A percentile compares a stretch with the other conserved stretches of the same genome.
phyloP scores from a whole-genome alignment of 2,888 invertebrate genomes.

The Trissoscelio sp. region DNA sequence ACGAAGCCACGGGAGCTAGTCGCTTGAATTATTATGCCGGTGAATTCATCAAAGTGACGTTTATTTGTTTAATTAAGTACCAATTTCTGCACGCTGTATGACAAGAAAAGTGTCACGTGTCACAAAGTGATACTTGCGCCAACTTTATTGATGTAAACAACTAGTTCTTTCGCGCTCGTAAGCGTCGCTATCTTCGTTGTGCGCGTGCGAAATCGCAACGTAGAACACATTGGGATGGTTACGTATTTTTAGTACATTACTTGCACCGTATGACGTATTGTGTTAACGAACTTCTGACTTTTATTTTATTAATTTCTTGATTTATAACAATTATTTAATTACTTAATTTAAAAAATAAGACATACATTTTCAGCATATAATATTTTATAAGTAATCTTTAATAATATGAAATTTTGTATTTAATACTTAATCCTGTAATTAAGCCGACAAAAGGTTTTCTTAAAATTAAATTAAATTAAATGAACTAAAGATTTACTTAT shows the following conservation, averaged over 20 bases:
- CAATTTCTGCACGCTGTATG: conserved; percentile 51
- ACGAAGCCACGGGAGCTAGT: conserved; percentile 44
- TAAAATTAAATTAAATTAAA: too few species aligned
- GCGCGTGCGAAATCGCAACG: conserved; percentile 9
- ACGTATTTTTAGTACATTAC: conserved; percentile 79
- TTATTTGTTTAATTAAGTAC: conserved; percentile 60
- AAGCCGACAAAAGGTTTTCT: too few species aligned
- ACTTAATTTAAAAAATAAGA: too few species aligned
- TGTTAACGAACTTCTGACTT: too few species aligned
- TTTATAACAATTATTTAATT: too few species aligned
- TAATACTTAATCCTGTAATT: too few species aligned
- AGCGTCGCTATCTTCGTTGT: background rate
- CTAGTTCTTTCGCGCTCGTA: conserved; percentile 40
- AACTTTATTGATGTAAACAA: conserved; percentile 61
- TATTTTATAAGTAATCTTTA: too few species aligned
- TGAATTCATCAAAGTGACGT: conserved; percentile 53
- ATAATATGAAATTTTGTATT: too few species aligned
- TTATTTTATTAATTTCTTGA: too few species aligned
- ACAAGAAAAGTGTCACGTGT: conserved; percentile 57
- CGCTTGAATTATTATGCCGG: conserved; percentile 40
- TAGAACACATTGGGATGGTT: conserved; percentile 31
- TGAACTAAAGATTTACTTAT: too few species aligned
- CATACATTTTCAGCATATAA: too few species aligned
- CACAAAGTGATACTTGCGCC: conserved; percentile 47
- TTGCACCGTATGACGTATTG: conserved; percentile 76